Evolutionary conservation across 2,888 invertebrate species (phyloP).

Genomic region (Platycheirus albimanus): DNA sequence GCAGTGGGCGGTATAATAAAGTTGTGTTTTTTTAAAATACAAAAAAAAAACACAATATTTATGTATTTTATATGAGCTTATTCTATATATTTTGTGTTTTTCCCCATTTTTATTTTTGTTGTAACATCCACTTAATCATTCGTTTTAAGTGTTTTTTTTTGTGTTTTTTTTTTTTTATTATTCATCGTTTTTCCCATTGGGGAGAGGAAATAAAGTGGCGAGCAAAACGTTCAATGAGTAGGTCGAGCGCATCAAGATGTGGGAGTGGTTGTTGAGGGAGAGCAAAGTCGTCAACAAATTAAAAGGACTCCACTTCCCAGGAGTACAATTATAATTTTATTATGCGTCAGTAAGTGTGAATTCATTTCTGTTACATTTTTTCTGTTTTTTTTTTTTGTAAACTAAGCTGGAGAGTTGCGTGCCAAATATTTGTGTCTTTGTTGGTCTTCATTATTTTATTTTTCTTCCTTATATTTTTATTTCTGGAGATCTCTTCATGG

Average conservation of each 20-base stretch:
- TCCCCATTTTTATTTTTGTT: conserved; percentile 17
- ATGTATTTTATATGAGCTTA: conserved; percentile 59
- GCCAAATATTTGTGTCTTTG: conserved; percentile 21
- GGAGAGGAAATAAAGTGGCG: conserved; percentile 62
- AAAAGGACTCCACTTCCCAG: conserved; percentile 69
- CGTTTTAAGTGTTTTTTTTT: conserved; percentile 52
- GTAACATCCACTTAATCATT: conserved; percentile 67
- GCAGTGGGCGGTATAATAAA: conserved; percentile 21
- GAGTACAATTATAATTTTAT: conserved; percentile 73
- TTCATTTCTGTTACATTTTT: too few relatives aligned
- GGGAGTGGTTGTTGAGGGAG: conserved; percentile 3
- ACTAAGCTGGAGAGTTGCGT: conserved; percentile 33
- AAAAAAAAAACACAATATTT: conserved; percentile 26
- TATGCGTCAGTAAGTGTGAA: conserved; percentile 74
- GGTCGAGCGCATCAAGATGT: conserved; percentile 39
- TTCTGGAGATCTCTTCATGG: conserved; percentile 27
- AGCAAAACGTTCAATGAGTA: conserved; percentile 57
- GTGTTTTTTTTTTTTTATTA: neutral
- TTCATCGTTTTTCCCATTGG: conserved; percentile 39
- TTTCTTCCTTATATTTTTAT: neutral
- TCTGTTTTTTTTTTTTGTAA: conserved; percentile 50
- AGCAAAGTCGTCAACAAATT: conserved; percentile 57
- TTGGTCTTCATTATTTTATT: conserved; percentile 2
- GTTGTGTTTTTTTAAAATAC: conserved; percentile 3
- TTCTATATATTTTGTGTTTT: conserved; percentile 43